Base-by-base conservation (phyloP, 2,888 invertebrate species). In the Smittia sp. region DNA sequence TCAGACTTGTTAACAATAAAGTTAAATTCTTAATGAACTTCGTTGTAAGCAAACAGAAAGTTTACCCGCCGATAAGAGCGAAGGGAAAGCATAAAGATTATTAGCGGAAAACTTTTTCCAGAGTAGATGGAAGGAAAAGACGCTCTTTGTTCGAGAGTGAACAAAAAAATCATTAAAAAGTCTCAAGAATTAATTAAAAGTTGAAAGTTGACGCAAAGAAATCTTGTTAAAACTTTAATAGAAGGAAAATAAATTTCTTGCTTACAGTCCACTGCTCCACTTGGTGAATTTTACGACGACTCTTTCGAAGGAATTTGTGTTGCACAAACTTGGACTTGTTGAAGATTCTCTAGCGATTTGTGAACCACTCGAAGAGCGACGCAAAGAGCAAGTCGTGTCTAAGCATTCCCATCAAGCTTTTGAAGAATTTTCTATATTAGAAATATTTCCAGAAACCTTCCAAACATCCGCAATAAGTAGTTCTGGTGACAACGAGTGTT, bases 101-200 rank as follows among this genome's bases (percentile, higher is more conserved):
- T 46, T 46, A 46, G 46, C 46, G 2, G n/a, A 46, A 15, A 46
- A 46, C 46, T 46, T 46, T 46, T 46, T 11, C 15, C 11, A 38
- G 15, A 46, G 46, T n/a, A 32, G 32, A 32, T n/a, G n/a, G n/a
- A n/a, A n/a, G n/a, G n/a, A 32, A 32, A 32, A 32, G 32, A 46
- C 11, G 15, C n/a, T 46, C 46, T 46, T 46, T 46, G 46, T 46
- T n/a, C 2, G 15, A 13, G 6, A 38, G 11, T 9, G 38, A 38
- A 38, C 6, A 11, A 9, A 46, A 46, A 46, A 46, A 6, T 46
- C 15, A 46, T n/a, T n/a, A 46, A 46, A 46, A 46, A 46, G 46
- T 15, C n/a, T 46, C 46, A 15, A 15, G 46, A 46, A 46, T 46
- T 46, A 46, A 46, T 46, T 46, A 46, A 46, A 46, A 46, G 46